phyloP scores from a whole-genome alignment of 1,140 invertebrate species.

The Bombus pyrosoma region DNA sequence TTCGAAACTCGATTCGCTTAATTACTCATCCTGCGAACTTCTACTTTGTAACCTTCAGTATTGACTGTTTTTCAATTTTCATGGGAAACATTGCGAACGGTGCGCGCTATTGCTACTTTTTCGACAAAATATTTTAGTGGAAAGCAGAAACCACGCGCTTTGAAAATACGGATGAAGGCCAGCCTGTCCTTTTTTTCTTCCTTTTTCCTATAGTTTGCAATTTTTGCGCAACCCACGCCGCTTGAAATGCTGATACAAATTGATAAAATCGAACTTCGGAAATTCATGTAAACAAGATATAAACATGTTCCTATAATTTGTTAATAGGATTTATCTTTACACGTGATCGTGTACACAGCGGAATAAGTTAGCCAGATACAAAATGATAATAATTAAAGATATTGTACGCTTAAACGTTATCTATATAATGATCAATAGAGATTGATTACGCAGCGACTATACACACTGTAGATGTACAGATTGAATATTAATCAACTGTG shows the following conservation, averaged over 20 bases:
- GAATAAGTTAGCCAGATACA: background rate
- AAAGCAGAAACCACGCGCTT: background rate
- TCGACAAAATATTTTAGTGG: background rate
- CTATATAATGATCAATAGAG: conserved; percentile 22
- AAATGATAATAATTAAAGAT: background rate
- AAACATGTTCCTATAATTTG: background rate
- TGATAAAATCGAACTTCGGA: background rate
- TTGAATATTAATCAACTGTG: conserved; percentile 18
- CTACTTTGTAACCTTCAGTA: background rate
- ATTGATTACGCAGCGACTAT: conserved; percentile 18
- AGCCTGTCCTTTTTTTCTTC: background rate
- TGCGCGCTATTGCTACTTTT: background rate
- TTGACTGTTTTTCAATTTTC: background rate
- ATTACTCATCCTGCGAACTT: background rate
- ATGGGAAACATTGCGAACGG: background rate
- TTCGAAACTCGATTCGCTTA: background rate
- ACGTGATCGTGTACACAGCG: background rate
- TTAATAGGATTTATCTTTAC: background rate
- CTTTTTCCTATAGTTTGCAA: background rate
- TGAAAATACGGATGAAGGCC: background rate
- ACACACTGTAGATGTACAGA: background rate
- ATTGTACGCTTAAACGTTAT: background rate
- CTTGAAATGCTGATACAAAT: background rate
- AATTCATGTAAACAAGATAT: background rate
- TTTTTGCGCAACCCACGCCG: background rate